These are phyloP conservation scores for Diachasma alloeum DNA, from an alignment of 1,140 invertebrate species.

Conservation along the genomic window DNA sequence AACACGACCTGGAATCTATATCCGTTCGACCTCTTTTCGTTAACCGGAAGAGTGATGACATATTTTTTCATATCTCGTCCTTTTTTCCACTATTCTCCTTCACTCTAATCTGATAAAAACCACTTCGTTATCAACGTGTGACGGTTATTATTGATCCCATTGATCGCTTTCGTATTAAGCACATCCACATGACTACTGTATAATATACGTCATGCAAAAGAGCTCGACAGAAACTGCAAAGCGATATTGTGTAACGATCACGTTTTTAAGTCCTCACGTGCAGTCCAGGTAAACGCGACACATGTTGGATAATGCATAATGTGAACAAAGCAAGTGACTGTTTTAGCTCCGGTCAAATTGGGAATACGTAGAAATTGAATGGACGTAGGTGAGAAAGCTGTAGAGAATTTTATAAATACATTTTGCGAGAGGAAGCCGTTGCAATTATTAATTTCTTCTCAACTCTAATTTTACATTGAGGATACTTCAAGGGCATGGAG, in stretches of 20 bases:
- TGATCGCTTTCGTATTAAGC: not conserved
- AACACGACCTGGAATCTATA: not conserved
- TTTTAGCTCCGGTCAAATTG: not conserved
- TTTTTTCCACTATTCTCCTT: not conserved
- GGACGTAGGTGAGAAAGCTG: no score
- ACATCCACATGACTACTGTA: not conserved
- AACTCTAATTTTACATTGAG: no score
- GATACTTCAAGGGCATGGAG: no score
- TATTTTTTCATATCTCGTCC: not conserved
- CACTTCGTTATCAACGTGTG: not conserved
- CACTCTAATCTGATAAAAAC: not conserved
- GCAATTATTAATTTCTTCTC: no score
- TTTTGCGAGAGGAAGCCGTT: no score
- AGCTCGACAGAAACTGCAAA: not conserved
- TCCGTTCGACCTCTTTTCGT: not conserved
- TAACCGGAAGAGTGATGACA: not conserved
- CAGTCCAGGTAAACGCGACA: not conserved
- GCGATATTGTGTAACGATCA: constrained; percentile 41
- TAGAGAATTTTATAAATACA: not conserved
- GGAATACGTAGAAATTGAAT: not conserved
- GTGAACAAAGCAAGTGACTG: not conserved
- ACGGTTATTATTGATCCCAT: not conserved
- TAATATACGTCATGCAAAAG: not conserved
- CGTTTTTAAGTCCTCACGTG: constrained; percentile 31
- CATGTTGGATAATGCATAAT: not conserved